Percentiles rank a stretch among this genome's conserved stretches.
Conservation (phyloP, 2,113 vertebrate species). For the Anthoscopus minutus region DNA sequence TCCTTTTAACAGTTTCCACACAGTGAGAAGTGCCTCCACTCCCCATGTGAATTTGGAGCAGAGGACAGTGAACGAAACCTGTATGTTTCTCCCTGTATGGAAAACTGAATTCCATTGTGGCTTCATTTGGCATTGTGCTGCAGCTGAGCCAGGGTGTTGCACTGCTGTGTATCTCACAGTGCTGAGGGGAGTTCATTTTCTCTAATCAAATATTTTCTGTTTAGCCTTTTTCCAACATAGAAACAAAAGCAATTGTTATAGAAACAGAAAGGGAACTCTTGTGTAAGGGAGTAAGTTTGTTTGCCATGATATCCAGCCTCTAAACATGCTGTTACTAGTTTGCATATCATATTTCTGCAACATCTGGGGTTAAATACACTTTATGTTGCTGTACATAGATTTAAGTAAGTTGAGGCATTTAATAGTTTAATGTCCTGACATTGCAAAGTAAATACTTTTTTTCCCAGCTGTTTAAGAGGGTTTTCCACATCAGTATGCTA, state of each 20-base stretch:
- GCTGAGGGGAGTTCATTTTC: neutral
- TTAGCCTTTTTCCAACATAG: neutral
- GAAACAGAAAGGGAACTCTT: neutral
- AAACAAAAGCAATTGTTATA: neutral
- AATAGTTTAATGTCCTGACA: neutral
- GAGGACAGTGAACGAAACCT: neutral
- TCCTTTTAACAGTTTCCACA: constrained; percentile 33
- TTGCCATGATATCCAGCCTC: neutral
- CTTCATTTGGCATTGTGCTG: neutral
- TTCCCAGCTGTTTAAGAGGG: neutral
- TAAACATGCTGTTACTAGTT: neutral
- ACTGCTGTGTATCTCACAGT: neutral
- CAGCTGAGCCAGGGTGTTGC: neutral
- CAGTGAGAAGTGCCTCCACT: constrained; percentile 18
- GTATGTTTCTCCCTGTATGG: neutral
- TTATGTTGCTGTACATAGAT: neutral
- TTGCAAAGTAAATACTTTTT: neutral
- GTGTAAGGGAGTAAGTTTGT: neutral
- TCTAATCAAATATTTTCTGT: neutral
- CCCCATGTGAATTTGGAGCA: neutral
- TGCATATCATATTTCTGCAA: neutral
- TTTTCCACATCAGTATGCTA: neutral
- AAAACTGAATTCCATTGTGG: neutral
- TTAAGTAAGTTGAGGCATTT: neutral
- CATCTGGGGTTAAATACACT: neutral